A percentile compares a stretch with the other conserved stretches of the same genome.
Conservation (phyloP, 2,797 vertebrate genomes). For the Cephalopachus bancanus region DNA sequence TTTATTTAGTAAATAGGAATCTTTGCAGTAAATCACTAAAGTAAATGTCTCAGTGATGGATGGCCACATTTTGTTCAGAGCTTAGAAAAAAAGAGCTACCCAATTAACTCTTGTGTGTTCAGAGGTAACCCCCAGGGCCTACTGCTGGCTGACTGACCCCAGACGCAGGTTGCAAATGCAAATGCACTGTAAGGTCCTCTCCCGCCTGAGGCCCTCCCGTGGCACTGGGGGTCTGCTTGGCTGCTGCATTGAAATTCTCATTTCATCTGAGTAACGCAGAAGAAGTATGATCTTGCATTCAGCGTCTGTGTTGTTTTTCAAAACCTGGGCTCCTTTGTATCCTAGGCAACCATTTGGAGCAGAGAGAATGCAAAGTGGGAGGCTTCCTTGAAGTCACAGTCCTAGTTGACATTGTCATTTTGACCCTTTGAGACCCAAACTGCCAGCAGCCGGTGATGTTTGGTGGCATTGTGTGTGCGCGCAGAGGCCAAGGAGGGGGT, state of each 20-base stretch:
- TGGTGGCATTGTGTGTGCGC: neutral
- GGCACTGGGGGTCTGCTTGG: rapidly evolving
- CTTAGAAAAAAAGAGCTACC: neutral
- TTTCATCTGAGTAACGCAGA: slow-evolving; percentile 81
- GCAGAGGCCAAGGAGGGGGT: neutral
- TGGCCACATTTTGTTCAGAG: neutral
- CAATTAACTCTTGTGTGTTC: neutral
- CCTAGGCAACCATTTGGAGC: slow-evolving; percentile 89
- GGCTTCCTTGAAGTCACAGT: slow-evolving; percentile 70
- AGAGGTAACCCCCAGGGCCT: too few species aligned
- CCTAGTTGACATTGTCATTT: slow-evolving; percentile 73
- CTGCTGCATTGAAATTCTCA: slow-evolving; percentile 59
- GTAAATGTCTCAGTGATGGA: neutral
- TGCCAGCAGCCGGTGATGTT: slow-evolving; percentile 32
- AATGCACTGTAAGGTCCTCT: rapidly evolving
- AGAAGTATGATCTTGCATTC: slow-evolving; percentile 81
- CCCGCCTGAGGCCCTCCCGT: neutral
- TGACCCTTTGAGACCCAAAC: slow-evolving; percentile 58
- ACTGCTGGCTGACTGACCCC: neutral
- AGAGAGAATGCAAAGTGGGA: slow-evolving; percentile 84
- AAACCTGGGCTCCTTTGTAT: slow-evolving; percentile 86
- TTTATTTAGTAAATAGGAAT: slow-evolving; percentile 33
- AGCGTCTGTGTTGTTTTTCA: slow-evolving; percentile 87
- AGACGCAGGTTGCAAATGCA: neutral
- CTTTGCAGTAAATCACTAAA: neutral